Evolutionary conservation across 1,140 invertebrate genomes (phyloP).

Genomic region (Brachionus angularis): DNA sequence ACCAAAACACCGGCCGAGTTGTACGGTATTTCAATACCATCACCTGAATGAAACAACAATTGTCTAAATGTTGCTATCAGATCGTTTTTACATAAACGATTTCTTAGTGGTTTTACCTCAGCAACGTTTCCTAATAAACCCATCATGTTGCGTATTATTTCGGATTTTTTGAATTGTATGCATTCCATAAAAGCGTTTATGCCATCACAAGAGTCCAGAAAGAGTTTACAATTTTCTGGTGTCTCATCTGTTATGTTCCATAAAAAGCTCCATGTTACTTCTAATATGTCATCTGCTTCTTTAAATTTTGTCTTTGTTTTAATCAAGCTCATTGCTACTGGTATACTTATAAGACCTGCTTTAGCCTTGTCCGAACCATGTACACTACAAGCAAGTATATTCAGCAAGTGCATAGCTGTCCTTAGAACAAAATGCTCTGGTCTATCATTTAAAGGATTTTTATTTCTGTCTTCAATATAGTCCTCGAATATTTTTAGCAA

Average conservation of each 20-base stretch:
- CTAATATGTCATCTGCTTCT: constrained; percentile 72
- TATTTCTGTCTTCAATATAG: constrained; percentile 9
- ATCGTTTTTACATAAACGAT: constrained; percentile 63
- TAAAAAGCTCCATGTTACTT: constrained; percentile 95
- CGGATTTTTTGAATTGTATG: constrained; percentile 68
- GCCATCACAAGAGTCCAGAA: constrained; percentile 73
- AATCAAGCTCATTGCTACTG: constrained; percentile 21
- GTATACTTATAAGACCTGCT: constrained; percentile 6
- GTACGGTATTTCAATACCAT: constrained; percentile 94
- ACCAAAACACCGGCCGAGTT: constrained; percentile 92
- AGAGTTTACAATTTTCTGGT: constrained; percentile 80
- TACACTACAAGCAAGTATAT: constrained; percentile 42
- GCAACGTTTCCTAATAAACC: constrained; percentile 83
- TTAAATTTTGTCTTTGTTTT: background rate
- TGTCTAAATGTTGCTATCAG: constrained; percentile 59
- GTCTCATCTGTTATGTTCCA: constrained; percentile 94
- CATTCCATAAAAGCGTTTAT: constrained; percentile 81
- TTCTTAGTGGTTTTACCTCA: constrained; percentile 78
- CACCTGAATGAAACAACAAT: constrained; percentile 74
- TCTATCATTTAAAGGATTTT: constrained; percentile 2
- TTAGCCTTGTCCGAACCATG: constrained; percentile 23
- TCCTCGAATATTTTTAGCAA: constrained; percentile 24
- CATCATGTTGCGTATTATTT: constrained; percentile 91
- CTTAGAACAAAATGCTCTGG: constrained; percentile 32
- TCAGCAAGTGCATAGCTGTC: constrained; percentile 36